phyloP scores from a whole-genome alignment of 2,113 vertebrate species.

The Anseranas semipalmata region DNA sequence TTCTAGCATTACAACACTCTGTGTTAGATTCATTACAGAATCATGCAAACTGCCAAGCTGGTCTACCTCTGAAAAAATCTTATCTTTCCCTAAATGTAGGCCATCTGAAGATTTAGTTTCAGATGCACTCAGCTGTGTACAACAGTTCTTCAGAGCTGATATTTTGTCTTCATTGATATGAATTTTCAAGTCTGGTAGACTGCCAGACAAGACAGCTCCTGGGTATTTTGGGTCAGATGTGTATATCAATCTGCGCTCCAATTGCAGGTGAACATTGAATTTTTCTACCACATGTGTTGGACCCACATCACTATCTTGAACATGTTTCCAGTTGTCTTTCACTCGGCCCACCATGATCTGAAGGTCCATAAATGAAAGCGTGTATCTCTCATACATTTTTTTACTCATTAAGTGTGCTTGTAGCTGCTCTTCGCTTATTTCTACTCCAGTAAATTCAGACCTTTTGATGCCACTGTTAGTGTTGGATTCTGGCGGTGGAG shows the following conservation, averaged over 20 bases:
- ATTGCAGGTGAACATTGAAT: conserved; percentile 92
- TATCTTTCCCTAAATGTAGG: conserved; percentile 83
- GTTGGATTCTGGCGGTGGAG: conserved; percentile 83
- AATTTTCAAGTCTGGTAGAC: conserved; percentile 92
- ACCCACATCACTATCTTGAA: conserved; percentile 93
- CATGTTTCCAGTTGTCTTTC: conserved; percentile 97
- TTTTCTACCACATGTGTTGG: conserved; percentile 97
- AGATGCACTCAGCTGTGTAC: conserved; percentile 80
- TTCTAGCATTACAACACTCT: conserved; percentile 91
- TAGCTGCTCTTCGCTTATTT: conserved; percentile 78
- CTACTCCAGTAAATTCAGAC: conserved; percentile 61
- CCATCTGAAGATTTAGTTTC: conserved; percentile 78
- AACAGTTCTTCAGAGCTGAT: conserved; percentile 88
- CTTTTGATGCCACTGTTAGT: conserved; percentile 18
- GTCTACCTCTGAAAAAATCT: conserved; percentile 85
- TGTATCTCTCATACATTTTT: conserved; percentile 94
- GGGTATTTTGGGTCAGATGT: conserved; percentile 95
- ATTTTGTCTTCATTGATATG: conserved; percentile 98
- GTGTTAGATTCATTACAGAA: conserved; percentile 90
- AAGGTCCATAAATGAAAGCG: conserved; percentile 92
- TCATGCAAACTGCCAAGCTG: conserved; percentile 88
- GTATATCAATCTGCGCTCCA: conserved; percentile 93
- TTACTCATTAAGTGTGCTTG: conserved; percentile 81
- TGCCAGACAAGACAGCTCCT: conserved; percentile 92
- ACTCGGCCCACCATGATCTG: conserved; percentile 97